Base-by-base conservation (phyloP, 2,797 vertebrate genomes). In the Leuciscus waleckii region DNA sequence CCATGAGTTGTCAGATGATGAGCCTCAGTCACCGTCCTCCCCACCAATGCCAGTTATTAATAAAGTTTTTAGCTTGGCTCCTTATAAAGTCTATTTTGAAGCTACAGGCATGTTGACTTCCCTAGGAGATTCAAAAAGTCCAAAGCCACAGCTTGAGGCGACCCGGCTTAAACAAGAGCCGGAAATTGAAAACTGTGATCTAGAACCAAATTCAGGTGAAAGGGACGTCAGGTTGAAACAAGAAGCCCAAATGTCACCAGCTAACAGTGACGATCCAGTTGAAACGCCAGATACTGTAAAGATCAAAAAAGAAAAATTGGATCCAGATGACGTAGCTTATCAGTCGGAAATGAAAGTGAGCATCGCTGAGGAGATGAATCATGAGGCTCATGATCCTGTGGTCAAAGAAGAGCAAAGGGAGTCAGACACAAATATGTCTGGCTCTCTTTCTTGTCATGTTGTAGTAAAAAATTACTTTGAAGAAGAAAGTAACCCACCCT, bases 11-110 rank as follows among this genome's bases (percentile, higher is more conserved):
- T 37, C 77, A 74, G 54, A 80, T n/a, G 35, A 89, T 41, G 77
- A 84, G 37, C 14, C 68, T 4, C 2, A 82, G 0, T 37, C 61
- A n/a, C 87, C 92, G 0, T 70, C 89, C 7, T 97, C 95, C 8
- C 97, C 97, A 0, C 97, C 96, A 0, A 98, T 99, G 98, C 98
- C 98, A 0, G 91, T 99, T 46, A 99, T 99, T 77, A 95, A 98
- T 90, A 97, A 94, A 0, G 98, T 99, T 61, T 99, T 99, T 89
- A 99, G 98, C 87, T 91, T 99, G 92, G 98, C 98, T 0, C 96
- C 97, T 2, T 97, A 97, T 90, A 94, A 91, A 68, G 92, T 93
- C 2, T 96, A 95, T 90, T 89, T 97, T 75, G 95, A 96, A 85
- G 91, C 90, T 9, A 85, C 93, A 0, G 92, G 91, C 32, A 73